phyloP scores from a whole-genome alignment of 2,888 invertebrate genomes.

The Hydriomena furcata region DNA sequence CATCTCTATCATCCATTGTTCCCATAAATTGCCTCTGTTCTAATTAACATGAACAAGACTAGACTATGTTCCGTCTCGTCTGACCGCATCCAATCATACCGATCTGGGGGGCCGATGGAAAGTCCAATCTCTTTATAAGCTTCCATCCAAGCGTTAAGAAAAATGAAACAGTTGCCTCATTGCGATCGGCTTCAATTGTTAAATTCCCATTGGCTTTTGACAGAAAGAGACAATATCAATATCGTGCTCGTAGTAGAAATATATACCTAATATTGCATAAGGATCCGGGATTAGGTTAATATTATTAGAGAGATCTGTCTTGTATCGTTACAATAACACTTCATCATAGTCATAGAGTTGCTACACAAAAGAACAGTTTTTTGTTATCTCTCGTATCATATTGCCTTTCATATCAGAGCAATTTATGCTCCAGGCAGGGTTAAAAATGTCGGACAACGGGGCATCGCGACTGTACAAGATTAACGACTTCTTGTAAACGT shows the following conservation, averaged over 20 bases:
- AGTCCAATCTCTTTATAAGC: background rate
- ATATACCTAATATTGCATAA: background rate
- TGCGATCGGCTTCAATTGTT: too few relatives aligned
- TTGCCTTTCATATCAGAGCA: conserved; percentile 16
- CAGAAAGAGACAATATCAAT: too few relatives aligned
- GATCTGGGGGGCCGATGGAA: conserved; percentile 20
- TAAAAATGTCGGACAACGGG: conserved; percentile 15
- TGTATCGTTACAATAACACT: background rate
- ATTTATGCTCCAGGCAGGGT: conserved; percentile 17
- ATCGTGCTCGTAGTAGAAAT: too few relatives aligned
- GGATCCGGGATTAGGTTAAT: background rate
- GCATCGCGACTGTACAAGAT: conserved; percentile 11
- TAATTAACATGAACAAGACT: conserved; percentile 45
- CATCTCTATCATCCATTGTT: conserved; percentile 21
- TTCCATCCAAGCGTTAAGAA: background rate
- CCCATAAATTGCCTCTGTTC: conserved; percentile 22
- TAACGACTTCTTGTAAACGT: conserved; percentile 8
- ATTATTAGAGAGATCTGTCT: background rate
- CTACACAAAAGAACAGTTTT: conserved; percentile 4
- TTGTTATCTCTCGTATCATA: conserved; percentile 13
- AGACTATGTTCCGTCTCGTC: conserved; percentile 41
- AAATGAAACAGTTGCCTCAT: too few relatives aligned
- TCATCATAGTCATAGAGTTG: conserved; percentile 4
- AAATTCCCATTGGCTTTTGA: too few relatives aligned
- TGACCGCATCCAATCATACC: conserved; percentile 50